phyloP scores from a whole-genome alignment of 2,113 vertebrate species.

The Megaceryle maxima region DNA sequence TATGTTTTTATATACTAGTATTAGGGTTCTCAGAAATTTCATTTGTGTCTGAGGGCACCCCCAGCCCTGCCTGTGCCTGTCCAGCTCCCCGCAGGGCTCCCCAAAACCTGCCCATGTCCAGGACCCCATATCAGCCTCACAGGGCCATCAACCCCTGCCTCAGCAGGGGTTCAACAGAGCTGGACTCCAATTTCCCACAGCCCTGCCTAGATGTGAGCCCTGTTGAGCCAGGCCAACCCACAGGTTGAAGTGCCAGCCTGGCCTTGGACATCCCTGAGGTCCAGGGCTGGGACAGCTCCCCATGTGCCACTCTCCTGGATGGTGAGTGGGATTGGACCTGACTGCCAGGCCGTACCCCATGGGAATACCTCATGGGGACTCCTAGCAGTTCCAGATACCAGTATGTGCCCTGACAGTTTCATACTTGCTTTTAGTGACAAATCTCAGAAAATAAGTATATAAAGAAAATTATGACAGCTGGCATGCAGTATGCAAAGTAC shows the following conservation, averaged over 20 bases:
- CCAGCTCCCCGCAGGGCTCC: rapidly evolving
- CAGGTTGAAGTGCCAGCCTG: rapidly evolving
- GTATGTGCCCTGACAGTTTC: neutral
- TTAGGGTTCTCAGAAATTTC: neutral
- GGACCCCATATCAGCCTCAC: no score
- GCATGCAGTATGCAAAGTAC: neutral
- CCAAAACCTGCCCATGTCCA: neutral
- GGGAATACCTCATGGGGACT: neutral
- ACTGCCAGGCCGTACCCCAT: neutral
- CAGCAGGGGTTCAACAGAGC: rapidly evolving
- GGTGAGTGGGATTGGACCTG: no score
- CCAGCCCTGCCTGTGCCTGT: neutral
- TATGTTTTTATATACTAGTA: neutral
- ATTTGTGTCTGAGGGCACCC: neutral
- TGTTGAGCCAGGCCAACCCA: rapidly evolving
- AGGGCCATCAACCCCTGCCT: neutral
- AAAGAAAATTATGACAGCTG: neutral
- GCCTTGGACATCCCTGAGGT: rapidly evolving
- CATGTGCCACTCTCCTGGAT: rapidly evolving
- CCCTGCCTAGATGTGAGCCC: rapidly evolving
- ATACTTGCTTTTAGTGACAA: neutral
- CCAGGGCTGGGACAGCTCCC: neutral
- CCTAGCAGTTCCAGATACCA: rapidly evolving
- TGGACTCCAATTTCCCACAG: neutral
- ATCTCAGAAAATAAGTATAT: neutral